A percentile compares a stretch with the other conserved stretches of the same genome.
Conservation (phyloP, 2,888 invertebrate species). For the Acronicta aceris region DNA sequence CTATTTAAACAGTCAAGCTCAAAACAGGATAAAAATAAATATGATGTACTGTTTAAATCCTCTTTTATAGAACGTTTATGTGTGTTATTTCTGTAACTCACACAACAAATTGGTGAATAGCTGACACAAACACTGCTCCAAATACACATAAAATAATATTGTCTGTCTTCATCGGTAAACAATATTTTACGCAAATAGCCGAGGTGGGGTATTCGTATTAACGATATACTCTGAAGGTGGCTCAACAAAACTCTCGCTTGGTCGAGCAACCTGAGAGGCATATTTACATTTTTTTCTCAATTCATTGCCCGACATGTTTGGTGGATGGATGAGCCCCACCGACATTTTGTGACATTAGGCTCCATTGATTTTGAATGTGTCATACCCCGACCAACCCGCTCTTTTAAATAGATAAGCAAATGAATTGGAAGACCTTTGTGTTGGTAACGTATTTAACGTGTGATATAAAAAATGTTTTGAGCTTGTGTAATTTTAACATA, state of each 20-base stretch:
- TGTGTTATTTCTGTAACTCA: slow-evolving; percentile 36
- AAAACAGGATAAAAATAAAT: slow-evolving; percentile 25
- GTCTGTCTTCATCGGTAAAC: slow-evolving; percentile 46
- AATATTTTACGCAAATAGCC: slow-evolving; percentile 47
- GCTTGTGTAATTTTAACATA: slow-evolving; percentile 55
- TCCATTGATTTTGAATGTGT: slow-evolving; percentile 86
- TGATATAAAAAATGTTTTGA: slow-evolving; percentile 66
- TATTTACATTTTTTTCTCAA: slow-evolving; percentile 81
- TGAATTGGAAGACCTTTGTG: slow-evolving; percentile 87
- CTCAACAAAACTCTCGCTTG: slow-evolving; percentile 71
- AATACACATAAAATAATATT: slow-evolving; percentile 34
- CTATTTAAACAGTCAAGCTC: slow-evolving; percentile 8
- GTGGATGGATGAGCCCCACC: slow-evolving; percentile 76
- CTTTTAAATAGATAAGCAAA: slow-evolving; percentile 87
- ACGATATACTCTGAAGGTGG: slow-evolving; percentile 49
- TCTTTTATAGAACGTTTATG: slow-evolving; percentile 11
- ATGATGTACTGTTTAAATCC: slow-evolving; percentile 7
- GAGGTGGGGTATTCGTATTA: slow-evolving; percentile 51
- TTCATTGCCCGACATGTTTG: slow-evolving; percentile 72
- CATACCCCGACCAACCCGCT: slow-evolving; percentile 75
- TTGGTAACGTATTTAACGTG: slow-evolving; percentile 72
- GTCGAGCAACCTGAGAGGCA: slow-evolving; percentile 69
- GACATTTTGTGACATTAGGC: slow-evolving; percentile 86
- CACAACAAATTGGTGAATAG: slow-evolving; percentile 26
- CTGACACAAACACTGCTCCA: slow-evolving; percentile 25